phyloP scores from a whole-genome alignment of 2,888 invertebrate genomes.

The Endotricha flammealis region DNA sequence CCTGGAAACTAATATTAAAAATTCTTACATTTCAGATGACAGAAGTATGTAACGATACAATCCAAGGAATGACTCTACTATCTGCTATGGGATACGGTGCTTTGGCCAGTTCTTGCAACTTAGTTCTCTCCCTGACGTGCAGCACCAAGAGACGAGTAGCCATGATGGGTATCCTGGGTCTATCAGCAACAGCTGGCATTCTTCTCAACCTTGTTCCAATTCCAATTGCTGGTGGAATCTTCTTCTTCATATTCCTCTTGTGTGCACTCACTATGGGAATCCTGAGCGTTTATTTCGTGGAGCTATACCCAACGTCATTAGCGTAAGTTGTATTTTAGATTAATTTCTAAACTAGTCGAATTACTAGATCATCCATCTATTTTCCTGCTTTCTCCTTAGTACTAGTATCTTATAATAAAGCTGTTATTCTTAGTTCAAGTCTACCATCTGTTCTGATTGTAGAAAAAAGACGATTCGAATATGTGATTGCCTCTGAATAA shows the following conservation, averaged over 20 bases:
- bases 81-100: conserved; percentile 69
- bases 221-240: conserved; percentile 62
- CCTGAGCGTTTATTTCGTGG: conserved; percentile 68
- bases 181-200: conserved; percentile 48
- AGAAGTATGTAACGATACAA: conserved; percentile 61
- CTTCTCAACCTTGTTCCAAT: conserved; percentile 51
- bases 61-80: conserved; percentile 61
- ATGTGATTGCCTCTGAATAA: too few relatives aligned
- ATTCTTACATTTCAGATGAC: conserved; percentile 38
- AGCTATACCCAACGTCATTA: conserved; percentile 66
- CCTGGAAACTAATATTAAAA: too few relatives aligned
- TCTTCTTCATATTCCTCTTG: conserved; percentile 66
- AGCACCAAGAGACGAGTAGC: conserved; percentile 58
- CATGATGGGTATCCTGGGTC: conserved; percentile 52
- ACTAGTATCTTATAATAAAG: too few relatives aligned
- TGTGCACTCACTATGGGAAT: conserved; percentile 67
- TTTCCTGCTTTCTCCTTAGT: too few relatives aligned
- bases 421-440: too few relatives aligned
- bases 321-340: conserved; percentile 39
- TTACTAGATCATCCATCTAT: too few relatives aligned
- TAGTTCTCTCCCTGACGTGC: conserved; percentile 62
- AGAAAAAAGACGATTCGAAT: too few relatives aligned
- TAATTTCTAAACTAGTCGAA: too few relatives aligned
- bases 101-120: conserved; percentile 53
- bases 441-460: too few relatives aligned